Evolutionary conservation across 2,113 vertebrate species (phyloP), one percentile per base, ranked within the genome.

Genomic region (Cnemophilus loriae): DNA sequence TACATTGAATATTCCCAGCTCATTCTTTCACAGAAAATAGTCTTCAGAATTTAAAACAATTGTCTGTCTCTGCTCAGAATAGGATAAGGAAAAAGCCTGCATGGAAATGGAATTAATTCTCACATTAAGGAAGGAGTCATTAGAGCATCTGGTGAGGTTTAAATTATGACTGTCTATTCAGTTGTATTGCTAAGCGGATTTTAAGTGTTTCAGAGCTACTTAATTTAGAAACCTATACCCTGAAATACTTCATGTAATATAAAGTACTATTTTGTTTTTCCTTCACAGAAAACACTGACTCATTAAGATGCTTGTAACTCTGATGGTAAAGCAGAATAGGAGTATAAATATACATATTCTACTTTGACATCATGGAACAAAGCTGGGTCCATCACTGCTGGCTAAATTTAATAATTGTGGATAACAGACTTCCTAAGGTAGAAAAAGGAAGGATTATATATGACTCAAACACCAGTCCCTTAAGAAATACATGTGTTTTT

Each of bases 91-190:
- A 93, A 95, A 96, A 93, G 56, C 64, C 73, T 89, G 69, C 59
- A 55, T 59, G 84, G 84, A 96, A 96, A 93, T 68, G 67, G 91
- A 95, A 94, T 95, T 95, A 94, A 84, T 95, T 95, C 77, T 95
- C 91, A 95, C 94, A 92, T 87, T 94, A 96, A 93, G 74, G 57
- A 85, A 90, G 73, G 77, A 92, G 83, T 94, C 87, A 91, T 87
- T 59, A 95, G 73, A 95, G 96, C 95, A 97, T 95, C 95, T 95
- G 89, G 57, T 75, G 80, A 95, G 69, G 65, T 76, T 95, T 95
- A 84, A 96, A 83, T 82, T 67, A 75, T 69, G 53, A 70, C 80
- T n/a, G 26, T 52, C 74, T 39, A 27, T 56, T 89, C 61, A 70
- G 53, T 75, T 76, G 64, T 59, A 87, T 46, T 52, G 78, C 89